Base-by-base conservation (phyloP, 2,888 invertebrate genomes). In the Erebia epiphron region DNA sequence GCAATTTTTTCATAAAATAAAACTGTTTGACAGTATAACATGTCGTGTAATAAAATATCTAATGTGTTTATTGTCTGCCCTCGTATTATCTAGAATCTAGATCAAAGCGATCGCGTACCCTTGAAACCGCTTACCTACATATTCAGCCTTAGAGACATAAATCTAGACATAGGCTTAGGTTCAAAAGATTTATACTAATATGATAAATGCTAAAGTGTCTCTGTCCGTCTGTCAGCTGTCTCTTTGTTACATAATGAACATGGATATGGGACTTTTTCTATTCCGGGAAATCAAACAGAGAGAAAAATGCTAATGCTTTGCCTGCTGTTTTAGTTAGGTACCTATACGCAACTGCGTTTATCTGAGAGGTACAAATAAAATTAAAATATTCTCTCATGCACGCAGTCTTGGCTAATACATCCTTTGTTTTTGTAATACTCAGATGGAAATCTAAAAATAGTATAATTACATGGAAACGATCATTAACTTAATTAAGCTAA, bases 71-170 rank as follows among this genome's bases (percentile, higher is more conserved):
- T 68, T 72, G 43, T 61, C 64, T 70, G 72, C 54, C 74, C 70
- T 74, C 65, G 63, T 62, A 61, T 58, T 72, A 68, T 72, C 54
- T 72, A 70, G 73, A 72, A 70, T 72, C 54, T 72, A 70, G 73
- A 72, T 67, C 73, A 72, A 62, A 66, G 68, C 68, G 64, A 70
- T 72, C 66, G 61, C 62, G 65, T 57, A 69, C 75, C 75, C 72
- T 75, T 75, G 71, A 71, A 74, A 74, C 65, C 65, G 62, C 58
- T 71, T 35, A 72, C 73, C 75, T 72, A 68, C 69, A 75, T 75
- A 72, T 49, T 71, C 75, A 75, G 46, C 41, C 67, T 66, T 46
- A 60, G 62, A 63, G 46, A 68, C 61, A 62, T 35, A 62, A 56
- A 61, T 65, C 60, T 60, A 63, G 64, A 16, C 5, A 16, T 52